These are phyloP conservation scores for Plagiodera versicolora DNA, from an alignment of 2,888 invertebrate genomes.

Conservation along the genomic window DNA sequence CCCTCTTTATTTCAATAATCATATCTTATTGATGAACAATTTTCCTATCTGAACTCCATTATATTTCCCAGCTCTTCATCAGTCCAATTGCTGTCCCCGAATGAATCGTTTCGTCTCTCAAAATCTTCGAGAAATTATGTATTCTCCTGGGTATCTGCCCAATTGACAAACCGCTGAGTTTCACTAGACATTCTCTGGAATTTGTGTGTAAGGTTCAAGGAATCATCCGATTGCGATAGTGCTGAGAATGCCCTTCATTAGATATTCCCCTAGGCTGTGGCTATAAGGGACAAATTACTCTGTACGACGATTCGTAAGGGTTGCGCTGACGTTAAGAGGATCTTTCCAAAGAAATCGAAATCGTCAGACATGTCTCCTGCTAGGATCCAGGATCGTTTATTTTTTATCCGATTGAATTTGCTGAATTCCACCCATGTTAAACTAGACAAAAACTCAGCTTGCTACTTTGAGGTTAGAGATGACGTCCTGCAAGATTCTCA, in stretches of 20 bases:
- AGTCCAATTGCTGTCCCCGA: too few species aligned
- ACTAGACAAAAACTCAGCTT: too few species aligned
- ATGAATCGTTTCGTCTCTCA: too few species aligned
- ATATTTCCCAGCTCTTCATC: too few species aligned
- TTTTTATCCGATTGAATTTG: too few species aligned
- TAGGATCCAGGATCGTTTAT: neutral
- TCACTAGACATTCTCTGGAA: neutral
- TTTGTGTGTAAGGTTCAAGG: neutral
- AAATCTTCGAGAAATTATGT: neutral
- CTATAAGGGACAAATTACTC: constrained; percentile 7
- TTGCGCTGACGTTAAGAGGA: neutral
- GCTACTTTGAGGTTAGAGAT: too few species aligned
- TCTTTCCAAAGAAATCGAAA: neutral
- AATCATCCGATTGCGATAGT: neutral
- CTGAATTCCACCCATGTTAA: too few species aligned
- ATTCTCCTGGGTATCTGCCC: neutral
- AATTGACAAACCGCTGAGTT: neutral
- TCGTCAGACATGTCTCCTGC: neutral
- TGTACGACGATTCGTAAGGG: neutral
- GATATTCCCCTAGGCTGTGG: constrained; percentile 7
- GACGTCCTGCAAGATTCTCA: too few species aligned
- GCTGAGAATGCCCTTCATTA: neutral
- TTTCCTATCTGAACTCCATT: too few species aligned
- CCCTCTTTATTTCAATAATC: too few species aligned
- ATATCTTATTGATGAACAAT: too few species aligned